Evolutionary conservation across 2,888 invertebrate species (phyloP).

Genomic region (Nowickia ferox): DNA sequence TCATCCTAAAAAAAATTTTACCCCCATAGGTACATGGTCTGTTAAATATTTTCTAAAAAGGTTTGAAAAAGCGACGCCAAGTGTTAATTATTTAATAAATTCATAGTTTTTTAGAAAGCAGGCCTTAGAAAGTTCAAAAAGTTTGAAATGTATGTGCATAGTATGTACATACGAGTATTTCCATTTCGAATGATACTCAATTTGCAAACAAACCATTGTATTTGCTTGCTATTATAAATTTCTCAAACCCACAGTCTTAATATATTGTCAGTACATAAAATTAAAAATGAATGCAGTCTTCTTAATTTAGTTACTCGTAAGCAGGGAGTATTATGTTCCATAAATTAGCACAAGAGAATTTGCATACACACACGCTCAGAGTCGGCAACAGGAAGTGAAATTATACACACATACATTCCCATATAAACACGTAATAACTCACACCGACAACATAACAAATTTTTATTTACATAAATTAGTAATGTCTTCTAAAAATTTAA

Average conservation of each 20-base stretch:
- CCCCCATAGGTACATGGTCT: too few relatives aligned
- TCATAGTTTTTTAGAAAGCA: too few relatives aligned
- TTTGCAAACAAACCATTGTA: background rate
- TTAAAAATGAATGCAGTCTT: constrained; percentile 24
- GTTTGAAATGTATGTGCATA: too few relatives aligned
- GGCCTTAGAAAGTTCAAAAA: too few relatives aligned
- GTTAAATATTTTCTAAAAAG: too few relatives aligned
- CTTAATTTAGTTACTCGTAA: constrained; percentile 34
- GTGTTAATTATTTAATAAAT: too few relatives aligned
- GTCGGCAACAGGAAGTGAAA: background rate
- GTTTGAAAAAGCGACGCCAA: too few relatives aligned
- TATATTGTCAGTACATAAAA: constrained; percentile 2
- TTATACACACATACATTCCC: background rate
- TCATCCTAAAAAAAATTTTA: too few relatives aligned
- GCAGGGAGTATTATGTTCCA: constrained; percentile 20
- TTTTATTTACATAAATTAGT: constrained; percentile 21
- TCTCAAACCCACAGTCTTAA: constrained; percentile 24
- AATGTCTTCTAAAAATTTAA: background rate
- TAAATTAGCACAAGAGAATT: constrained; percentile 39
- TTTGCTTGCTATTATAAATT: background rate
- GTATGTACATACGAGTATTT: too few relatives aligned
- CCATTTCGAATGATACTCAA: too few relatives aligned
- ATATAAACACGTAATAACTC: background rate
- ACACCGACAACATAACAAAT: constrained; percentile 20
- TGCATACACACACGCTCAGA: background rate